A percentile compares a stretch with the other conserved stretches of the same genome.
Evolutionary conservation across 1,140 invertebrate species (phyloP).

Genomic region (Aphaenogaster ashmeadi): DNA sequence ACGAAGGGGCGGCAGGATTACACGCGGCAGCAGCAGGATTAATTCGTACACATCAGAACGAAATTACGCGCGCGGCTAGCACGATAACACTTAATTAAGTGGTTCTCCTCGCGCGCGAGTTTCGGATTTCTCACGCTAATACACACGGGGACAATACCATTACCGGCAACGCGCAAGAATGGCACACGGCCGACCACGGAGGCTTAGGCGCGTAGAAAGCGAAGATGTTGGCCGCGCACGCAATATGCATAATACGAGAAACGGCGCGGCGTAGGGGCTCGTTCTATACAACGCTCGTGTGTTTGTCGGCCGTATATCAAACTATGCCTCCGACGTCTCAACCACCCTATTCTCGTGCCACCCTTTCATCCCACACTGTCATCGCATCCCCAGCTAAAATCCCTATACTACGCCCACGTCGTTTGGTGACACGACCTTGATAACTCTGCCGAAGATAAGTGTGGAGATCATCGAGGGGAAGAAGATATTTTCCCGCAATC

Average conservation of each 20-base stretch:
- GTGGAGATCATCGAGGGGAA: neutral
- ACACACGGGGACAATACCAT: constrained; percentile 52
- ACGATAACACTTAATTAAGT: constrained; percentile 73
- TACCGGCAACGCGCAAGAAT: constrained; percentile 14
- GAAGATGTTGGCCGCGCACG: constrained; percentile 45
- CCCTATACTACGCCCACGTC: neutral
- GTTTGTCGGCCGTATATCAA: neutral
- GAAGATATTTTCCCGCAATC: neutral
- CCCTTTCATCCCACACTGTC: neutral
- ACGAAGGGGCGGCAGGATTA: constrained; percentile 1
- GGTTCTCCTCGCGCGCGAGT: constrained; percentile 48
- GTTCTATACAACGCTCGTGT: neutral
- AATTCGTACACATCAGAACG: constrained; percentile 70
- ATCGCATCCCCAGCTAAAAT: neutral
- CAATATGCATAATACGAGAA: constrained; percentile 21
- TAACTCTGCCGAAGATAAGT: neutral
- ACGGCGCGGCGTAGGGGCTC: neutral
- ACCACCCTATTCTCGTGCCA: neutral
- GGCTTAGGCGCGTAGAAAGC: neutral
- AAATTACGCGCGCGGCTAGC: constrained; percentile 56
- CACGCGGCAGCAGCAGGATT: constrained; percentile 54
- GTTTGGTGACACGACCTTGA: neutral
- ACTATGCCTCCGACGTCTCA: neutral
- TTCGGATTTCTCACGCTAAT: constrained; percentile 66
- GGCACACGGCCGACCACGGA: neutral